Base-by-base conservation (phyloP, 2,113 vertebrate species). In the Eleginops maclovinus region DNA sequence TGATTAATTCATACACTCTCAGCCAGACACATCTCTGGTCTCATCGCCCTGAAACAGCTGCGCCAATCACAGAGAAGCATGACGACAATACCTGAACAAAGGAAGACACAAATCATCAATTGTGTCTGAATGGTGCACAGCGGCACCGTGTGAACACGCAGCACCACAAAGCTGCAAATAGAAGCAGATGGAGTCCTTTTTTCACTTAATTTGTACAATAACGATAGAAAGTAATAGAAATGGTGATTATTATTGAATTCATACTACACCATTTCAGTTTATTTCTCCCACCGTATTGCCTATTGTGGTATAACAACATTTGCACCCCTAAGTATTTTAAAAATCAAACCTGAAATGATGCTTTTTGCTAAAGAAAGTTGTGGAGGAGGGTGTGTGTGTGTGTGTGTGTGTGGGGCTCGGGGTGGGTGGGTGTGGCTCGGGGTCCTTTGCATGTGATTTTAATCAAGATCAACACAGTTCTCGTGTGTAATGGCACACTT, bases 31-130 rank as follows among this genome's bases (percentile, higher is more conserved):
- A 28, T 55, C 51, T 19, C 4, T 13, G 51, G 41, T 6, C 12
- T 47, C 22, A 44, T 26, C 22, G 1, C 51, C 31, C 70, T 50
- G 56, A 60, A 50, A 61, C 28, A 61, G 70, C 70, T 61, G n/a
- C 4, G 9, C 44, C 56, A 24, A 41, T 72, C 46, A 24, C n/a
- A 72, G 28, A 5, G 6, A 51, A 41, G 56, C 46, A 10, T 41
- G 56, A 61, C 70, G 41, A 15, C 44, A 41, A 60, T 9, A 40
- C 9, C 55, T 50, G 28, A 26, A 14, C 6, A 61, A 26, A 72
- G 24, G 46, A 51, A 51, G 5, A 72, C 19, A 24, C 13, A 13
- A 58, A 58, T 47, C 12, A 47, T 47, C n/a, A n/a, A 16, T 46
- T 28, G 24, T 70, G 41, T 70, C 11, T 36, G 24, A 4, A 36